Base-by-base conservation (phyloP, 2,888 invertebrate species). In the Cristatella mucedo region DNA sequence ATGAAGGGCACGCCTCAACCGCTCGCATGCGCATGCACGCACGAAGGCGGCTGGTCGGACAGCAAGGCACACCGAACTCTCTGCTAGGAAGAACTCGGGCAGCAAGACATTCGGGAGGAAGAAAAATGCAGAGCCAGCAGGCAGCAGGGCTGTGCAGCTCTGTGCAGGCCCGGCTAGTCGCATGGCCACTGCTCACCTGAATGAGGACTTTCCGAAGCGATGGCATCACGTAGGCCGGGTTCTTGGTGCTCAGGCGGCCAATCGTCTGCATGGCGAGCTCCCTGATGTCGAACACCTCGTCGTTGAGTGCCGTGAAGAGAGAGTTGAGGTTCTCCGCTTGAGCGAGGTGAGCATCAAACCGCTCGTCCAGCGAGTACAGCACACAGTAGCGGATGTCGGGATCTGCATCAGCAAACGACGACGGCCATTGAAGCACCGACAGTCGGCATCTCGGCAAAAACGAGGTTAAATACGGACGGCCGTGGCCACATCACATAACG, bases 191-290 rank as follows among this genome's bases (percentile, higher is more conserved):
- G 9, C 32, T 26, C 44, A 74, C 73, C 68, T 75, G 74, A 36
- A 95, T 82, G 32, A 97, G 71, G 1, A 84, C 82, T 63, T 89
- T 87, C 40, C 97, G 71, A 2, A 99, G 72, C 9, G 86, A 84
- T 0, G 97, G 97, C 82, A 95, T 86, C 1, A 97, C 86, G 64
- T 93, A 93, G 0, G 95, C 93, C 0, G 97, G 97, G 70, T 99
- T 99, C 59, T 91, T 80, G 19, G 77, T 76, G 54, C 89, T 87
- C 43, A 97, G 67, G 41, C 91, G 71, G 0, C 93, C 95, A 41
- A 95, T 81, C 37, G 85, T 87, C 49, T 86, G 83, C 48, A 95
- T 80, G 0, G 91, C 85, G 33, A 87, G 69, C 65, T 95, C 93
- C 21, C 95, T 73, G 46, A 95, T 91, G 67, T 89, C 87, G 61